phyloP scores from a whole-genome alignment of 2,888 invertebrate genomes.

The Zhuqinia jingwanae region DNA sequence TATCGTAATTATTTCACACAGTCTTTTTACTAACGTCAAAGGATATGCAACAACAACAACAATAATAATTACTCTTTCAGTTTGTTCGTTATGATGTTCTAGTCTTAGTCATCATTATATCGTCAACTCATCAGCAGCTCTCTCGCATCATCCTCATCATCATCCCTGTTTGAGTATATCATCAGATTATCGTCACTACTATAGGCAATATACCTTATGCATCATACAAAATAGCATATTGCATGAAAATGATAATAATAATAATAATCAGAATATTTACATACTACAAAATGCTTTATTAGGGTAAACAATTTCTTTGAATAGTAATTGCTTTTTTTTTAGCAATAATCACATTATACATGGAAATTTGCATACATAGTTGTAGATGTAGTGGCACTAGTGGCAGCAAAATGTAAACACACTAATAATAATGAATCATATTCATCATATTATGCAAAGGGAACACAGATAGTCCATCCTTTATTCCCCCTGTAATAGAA shows the following conservation, averaged over 20 bases:
- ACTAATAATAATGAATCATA: background rate
- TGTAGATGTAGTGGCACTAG: no score
- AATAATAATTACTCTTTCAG: constrained; percentile 61
- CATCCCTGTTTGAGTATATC: background rate
- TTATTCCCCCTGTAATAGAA: constrained; percentile 16
- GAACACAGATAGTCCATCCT: background rate
- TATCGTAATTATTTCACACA: constrained; percentile 54
- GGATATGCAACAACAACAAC: no score
- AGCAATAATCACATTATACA: background rate
- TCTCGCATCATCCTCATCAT: constrained; percentile 5
- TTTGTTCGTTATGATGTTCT: background rate
- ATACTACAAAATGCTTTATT: constrained; percentile 21
- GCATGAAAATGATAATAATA: background rate
- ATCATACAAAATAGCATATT: background rate
- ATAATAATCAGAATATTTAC: constrained; percentile 16
- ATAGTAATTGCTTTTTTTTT: constrained; percentile 38
- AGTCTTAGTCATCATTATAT: background rate
- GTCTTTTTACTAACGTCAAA: constrained; percentile 50
- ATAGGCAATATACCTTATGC: no score
- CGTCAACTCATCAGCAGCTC: background rate
- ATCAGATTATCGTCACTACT: constrained; percentile 5
- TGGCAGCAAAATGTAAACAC: no score
- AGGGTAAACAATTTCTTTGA: constrained; percentile 37
- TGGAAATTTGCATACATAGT: background rate
- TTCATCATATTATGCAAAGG: no score